These are phyloP conservation scores for Anthoscopus minutus DNA, from an alignment of 2,113 vertebrate genomes.

Conservation along the genomic window DNA sequence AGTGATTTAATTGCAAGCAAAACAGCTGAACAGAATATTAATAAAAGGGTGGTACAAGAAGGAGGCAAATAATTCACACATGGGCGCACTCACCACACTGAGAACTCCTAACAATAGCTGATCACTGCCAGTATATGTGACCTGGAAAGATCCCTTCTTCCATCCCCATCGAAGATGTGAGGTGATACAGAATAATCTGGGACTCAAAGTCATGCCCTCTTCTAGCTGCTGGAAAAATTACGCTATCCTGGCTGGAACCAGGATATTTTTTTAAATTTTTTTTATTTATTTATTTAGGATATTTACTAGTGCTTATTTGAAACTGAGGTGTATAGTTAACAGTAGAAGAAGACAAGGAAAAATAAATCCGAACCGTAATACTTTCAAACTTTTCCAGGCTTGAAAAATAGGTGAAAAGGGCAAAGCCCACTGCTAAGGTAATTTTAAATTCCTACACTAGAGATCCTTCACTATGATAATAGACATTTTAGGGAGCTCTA, in stretches of 20 bases:
- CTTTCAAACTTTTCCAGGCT: not conserved
- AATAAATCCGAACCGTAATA: not conserved
- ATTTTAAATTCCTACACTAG: not conserved
- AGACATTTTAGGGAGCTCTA: not conserved
- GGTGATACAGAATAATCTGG: not conserved
- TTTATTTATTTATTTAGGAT: too few relatives aligned
- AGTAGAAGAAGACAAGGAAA: not conserved
- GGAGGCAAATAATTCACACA: not conserved
- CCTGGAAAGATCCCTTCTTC: not conserved
- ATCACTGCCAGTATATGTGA: not conserved
- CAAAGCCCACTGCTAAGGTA: not conserved
- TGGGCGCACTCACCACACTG: accelerated
- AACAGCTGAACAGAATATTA: not conserved
- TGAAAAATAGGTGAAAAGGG: not conserved
- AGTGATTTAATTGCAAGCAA: not conserved
- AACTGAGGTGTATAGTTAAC: not conserved
- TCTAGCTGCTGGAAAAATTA: not conserved
- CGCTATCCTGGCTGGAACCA: not conserved
- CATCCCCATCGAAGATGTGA: not conserved
- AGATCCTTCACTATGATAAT: conserved; percentile 10
- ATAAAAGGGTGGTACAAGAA: not conserved
- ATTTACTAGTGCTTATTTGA: not conserved
- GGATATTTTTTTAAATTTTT: too few relatives aligned
- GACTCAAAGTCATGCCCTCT: not conserved
- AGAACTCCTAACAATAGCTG: not conserved